A percentile compares a stretch with the other conserved stretches of the same genome.
phyloP scores from a whole-genome alignment of 2,797 vertebrate genomes.

The Macropodus opercularis region DNA sequence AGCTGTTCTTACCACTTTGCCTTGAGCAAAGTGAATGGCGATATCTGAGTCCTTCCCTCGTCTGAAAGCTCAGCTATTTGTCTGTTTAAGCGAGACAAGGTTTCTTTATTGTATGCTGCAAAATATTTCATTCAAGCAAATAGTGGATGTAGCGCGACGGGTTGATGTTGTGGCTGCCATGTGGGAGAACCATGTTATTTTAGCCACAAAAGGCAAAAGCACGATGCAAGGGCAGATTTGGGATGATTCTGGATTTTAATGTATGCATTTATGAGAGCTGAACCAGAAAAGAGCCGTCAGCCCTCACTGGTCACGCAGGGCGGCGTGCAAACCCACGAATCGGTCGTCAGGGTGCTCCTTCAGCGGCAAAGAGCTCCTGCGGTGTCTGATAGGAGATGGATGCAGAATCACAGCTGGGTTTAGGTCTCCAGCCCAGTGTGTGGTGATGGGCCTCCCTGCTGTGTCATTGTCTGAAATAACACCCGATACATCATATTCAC shows the following conservation, averaged over 20 bases:
- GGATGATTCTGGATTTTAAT: no score
- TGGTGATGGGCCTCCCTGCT: constrained; percentile 20
- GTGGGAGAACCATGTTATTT: no score
- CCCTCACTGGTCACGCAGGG: constrained; percentile 16
- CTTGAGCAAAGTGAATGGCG: constrained; percentile 33
- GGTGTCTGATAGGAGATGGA: constrained; percentile 6
- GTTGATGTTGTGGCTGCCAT: no score
- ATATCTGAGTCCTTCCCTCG: constrained; percentile 9
- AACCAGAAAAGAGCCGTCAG: constrained; percentile 7
- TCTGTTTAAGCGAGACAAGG: constrained; percentile 5
- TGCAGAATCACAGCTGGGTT: constrained; percentile 26
- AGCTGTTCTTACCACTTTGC: constrained; percentile 41
- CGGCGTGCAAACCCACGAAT: constrained; percentile 24
- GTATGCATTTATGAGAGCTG: no score
- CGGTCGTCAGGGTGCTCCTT: constrained; percentile 22
- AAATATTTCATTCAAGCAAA: constrained; percentile 8
- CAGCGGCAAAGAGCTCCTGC: constrained; percentile 16
- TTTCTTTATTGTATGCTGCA: not conserved
- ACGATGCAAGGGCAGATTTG: no score
- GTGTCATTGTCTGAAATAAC: constrained; percentile 12
- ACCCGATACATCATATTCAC: not conserved
- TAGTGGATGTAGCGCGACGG: no score
- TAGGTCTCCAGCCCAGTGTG: constrained; percentile 23
- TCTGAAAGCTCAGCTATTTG: constrained; percentile 13
- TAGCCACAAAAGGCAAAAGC: no score